These are phyloP conservation scores for Callospermophilus lateralis DNA, from an alignment of 2,113 vertebrate species.

Conservation along the genomic window DNA sequence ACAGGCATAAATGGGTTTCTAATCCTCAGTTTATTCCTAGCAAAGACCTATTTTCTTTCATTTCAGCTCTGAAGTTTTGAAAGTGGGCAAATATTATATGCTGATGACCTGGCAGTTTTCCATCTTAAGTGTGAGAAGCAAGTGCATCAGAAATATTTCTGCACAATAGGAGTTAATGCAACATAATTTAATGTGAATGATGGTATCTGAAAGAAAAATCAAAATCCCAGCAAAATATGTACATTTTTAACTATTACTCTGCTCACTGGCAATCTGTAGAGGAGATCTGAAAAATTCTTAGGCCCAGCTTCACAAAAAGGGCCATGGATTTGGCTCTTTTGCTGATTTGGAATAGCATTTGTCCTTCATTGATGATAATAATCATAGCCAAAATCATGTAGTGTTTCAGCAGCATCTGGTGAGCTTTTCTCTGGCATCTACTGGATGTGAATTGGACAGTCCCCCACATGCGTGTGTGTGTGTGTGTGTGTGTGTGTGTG, in stretches of 20 bases:
- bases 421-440: neutral
- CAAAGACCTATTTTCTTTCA: neutral
- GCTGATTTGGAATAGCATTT: neutral
- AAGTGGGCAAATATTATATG: neutral
- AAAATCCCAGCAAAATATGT: neutral
- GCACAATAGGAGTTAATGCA: neutral
- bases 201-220: neutral
- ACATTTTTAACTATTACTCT: neutral
- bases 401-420: neutral
- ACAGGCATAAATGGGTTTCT: neutral
- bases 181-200: neutral
- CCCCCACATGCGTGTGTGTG: neutral
- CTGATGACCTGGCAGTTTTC: neutral
- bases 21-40: neutral
- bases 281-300: neutral
- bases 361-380: neutral
- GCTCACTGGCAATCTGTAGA: neutral
- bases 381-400: neutral
- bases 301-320: neutral
- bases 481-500: neutral
- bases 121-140: neutral
- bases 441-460: neutral
- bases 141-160: neutral
- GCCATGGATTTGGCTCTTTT: neutral
- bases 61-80: neutral